Evolutionary conservation across 2,797 vertebrate genomes (phyloP), one percentile per base, ranked within the genome.

Genomic region (Alauda arvensis): DNA sequence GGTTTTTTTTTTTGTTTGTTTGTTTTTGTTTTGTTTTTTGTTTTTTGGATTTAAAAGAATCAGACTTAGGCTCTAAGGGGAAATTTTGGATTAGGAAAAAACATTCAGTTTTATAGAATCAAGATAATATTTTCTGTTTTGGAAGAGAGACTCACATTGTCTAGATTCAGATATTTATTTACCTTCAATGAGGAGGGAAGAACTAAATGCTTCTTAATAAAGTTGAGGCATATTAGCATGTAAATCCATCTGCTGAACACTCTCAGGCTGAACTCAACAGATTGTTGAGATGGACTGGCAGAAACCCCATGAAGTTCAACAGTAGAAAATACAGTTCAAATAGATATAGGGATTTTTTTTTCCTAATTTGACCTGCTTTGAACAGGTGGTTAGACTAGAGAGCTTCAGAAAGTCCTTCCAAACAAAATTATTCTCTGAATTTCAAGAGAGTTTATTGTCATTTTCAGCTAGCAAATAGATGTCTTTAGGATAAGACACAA

Each of bases 221-320:
- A 53, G 2, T 4, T 1, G 6, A 65, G 4, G 4, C 3, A n/a
- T 6, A 1, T 57, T 57, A 31, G 1, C 3, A 12, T 16, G 6
- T 9, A 56, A 51, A 63, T 42, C 26, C 43, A 8, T 8, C 23
- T 19, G 15, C 3, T 18, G 18, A 81, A 61, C 15, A 14, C 14
- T 46, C 37, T 52, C 8, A n/a, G 20, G 29, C 21, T 31, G 18
- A 68, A 51, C 12, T 49, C 26, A 82, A n/a, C 8, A 51, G 7
- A 2, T 8, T 59, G 29, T 3, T 79, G n/a, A 61, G 14, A 15
- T 10, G 8, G 12, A 12, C 17, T 46, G 52, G 20, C 13, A 57
- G 33, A 49, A 91, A 28, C 1, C 2, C 2, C 31, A 17, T 9
- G 9, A 77, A 51, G 7, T 55, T 79, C 48, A 77, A 46, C 8